These are phyloP conservation scores for Megathymus violae DNA, from an alignment of 1,140 invertebrate species.

Conservation along the genomic window DNA sequence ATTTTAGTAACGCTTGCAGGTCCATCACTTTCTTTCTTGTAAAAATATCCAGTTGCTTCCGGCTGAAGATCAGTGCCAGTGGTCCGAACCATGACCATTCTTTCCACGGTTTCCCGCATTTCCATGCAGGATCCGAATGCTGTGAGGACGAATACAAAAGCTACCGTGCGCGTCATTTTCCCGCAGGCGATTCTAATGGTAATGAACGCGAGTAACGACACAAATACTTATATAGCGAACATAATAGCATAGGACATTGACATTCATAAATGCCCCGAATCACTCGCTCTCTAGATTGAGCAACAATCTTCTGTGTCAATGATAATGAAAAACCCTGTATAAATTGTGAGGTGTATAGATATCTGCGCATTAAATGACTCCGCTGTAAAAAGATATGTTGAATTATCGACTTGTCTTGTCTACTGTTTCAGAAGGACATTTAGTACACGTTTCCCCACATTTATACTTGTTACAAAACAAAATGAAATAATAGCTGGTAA, in stretches of 20 bases:
- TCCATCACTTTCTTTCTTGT: slow-evolving; percentile 78
- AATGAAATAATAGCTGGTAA: too few species aligned
- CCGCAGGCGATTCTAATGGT: slow-evolving; percentile 48
- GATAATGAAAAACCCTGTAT: slow-evolving; percentile 77
- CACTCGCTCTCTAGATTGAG: slow-evolving; percentile 71
- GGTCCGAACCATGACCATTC: slow-evolving; percentile 79
- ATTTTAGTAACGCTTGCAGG: slow-evolving; percentile 77
- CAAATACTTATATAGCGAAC: slow-evolving; percentile 72
- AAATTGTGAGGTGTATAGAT: slow-evolving; percentile 70
- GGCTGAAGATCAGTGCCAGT: slow-evolving; percentile 80
- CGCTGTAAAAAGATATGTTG: slow-evolving; percentile 42
- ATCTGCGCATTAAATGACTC: slow-evolving; percentile 48
- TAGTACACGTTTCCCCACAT: too few species aligned
- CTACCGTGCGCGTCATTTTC: slow-evolving; percentile 62
- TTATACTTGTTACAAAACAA: too few species aligned
- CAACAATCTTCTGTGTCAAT: slow-evolving; percentile 79
- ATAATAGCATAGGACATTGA: slow-evolving; percentile 67
- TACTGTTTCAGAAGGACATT: slow-evolving; percentile 14
- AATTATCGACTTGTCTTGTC: slow-evolving; percentile 16
- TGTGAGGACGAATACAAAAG: slow-evolving; percentile 47
- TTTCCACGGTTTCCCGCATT: slow-evolving; percentile 76
- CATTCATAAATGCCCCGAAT: slow-evolving; percentile 75
- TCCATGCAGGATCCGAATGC: slow-evolving; percentile 61
- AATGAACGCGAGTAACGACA: slow-evolving; percentile 69
- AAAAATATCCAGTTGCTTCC: slow-evolving; percentile 83